phyloP scores from a whole-genome alignment of 2,113 vertebrate genomes.

The Nothobranchius kuhntae region DNA sequence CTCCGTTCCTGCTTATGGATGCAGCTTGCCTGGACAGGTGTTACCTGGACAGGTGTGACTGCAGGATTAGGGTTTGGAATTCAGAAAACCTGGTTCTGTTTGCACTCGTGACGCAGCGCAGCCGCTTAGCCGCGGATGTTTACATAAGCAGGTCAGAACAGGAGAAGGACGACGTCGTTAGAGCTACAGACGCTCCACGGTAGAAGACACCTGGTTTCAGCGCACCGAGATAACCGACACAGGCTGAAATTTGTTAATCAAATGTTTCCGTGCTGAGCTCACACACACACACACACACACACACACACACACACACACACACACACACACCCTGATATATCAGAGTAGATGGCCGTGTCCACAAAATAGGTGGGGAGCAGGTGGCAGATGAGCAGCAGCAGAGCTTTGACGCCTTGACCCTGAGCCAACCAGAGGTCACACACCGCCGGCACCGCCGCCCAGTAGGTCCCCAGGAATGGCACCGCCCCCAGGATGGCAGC shows the following conservation, averaged over 20 bases:
- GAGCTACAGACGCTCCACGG: too few relatives aligned
- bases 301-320: slow-evolving; percentile 41
- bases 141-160: too few relatives aligned
- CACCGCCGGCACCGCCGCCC: slow-evolving; percentile 93
- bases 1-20: too few relatives aligned
- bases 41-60: too few relatives aligned
- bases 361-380: slow-evolving; percentile 98
- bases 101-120: too few relatives aligned
- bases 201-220: too few relatives aligned
- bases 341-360: slow-evolving; percentile 97
- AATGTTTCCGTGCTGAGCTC: not conserved
- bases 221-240: not conserved
- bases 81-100: too few relatives aligned
- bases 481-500: slow-evolving; percentile 96
- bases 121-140: too few relatives aligned
- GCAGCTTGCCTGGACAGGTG: too few relatives aligned
- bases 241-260: not conserved
- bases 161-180: too few relatives aligned
- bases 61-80: too few relatives aligned
- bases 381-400: slow-evolving; percentile 91
- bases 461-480: slow-evolving; percentile 96
- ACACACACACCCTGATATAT: slow-evolving; percentile 92
- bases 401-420: slow-evolving; percentile 89
- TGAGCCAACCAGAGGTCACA: slow-evolving; percentile 96
- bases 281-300: slow-evolving; percentile 48